Evolutionary conservation across 2,888 invertebrate genomes (phyloP), one percentile per base, ranked within the genome.

Genomic region (Thalpophila matura): DNA sequence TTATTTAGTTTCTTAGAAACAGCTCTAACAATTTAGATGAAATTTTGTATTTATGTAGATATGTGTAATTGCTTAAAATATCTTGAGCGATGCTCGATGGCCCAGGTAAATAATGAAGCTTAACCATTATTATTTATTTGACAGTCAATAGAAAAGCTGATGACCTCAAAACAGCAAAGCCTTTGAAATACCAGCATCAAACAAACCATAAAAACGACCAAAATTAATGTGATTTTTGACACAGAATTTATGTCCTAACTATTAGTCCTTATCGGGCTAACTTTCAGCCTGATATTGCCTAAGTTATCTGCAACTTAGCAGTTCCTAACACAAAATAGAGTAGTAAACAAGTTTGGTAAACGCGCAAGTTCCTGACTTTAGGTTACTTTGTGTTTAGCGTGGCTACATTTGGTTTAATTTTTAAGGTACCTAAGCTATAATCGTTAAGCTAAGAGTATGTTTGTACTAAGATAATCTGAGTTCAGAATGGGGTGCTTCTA

Each of bases 231-330:
- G 49, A 60, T 61, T 79, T 70, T 74, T 55, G 62, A 45, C 43
- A 47, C 16, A 42, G n/a, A 59, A 74, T 64, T 58, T 63, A 74
- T 68, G 40, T 47, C 16, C 29, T 40, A 65, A 66, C 55, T 71
- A 70, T 75, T 56, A 62, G 71, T 63, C 45, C 61, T 72, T 81
- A 75, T 75, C 75, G 18, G 45, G 18, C 46, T 64, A 74, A 77
- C 63, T 79, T 70, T 42, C 45, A 71, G 59, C 62, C 70, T 65
- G 73, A 81, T 79, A 80, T 75, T 63, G 66, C 67, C 42, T 57
- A 79, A 80, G 35, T 80, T 77, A 71, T 67, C 51, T 70, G 69
- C 77, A 72, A 79, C 42, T 71, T 64, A 57, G 74, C 67, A 55
- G 66, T 65, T 71, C 35, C 59, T 46, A 64, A 67, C 64, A 71